Evolutionary conservation across 1,140 invertebrate species (phyloP).

Genomic region (Adoxophyes honmai): DNA sequence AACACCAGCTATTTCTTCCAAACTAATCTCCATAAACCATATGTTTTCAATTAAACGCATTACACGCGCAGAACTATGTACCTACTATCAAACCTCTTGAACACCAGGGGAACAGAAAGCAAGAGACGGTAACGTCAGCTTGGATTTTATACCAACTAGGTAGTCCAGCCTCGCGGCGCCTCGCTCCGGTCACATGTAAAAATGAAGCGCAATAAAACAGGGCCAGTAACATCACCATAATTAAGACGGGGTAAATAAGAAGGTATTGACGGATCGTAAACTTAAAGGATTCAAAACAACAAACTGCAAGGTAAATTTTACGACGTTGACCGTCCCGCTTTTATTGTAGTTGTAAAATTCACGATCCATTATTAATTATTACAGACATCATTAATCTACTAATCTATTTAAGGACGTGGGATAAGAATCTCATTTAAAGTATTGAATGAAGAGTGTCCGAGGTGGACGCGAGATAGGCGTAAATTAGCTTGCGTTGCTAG

Average conservation of each 20-base stretch:
- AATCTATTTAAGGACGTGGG: constrained; percentile 73
- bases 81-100: too few species aligned
- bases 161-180: constrained; percentile 21
- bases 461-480: constrained; percentile 73
- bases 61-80: too few species aligned
- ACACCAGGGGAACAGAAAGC: too few species aligned
- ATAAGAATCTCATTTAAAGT: constrained; percentile 76
- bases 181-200: constrained; percentile 45
- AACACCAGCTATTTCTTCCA: too few species aligned
- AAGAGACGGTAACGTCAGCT: too few species aligned
- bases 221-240: constrained; percentile 58
- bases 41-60: too few species aligned
- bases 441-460: constrained; percentile 76
- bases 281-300: constrained; percentile 62
- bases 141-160: too few species aligned
- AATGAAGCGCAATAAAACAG: constrained; percentile 59
- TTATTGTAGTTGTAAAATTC: constrained; percentile 76
- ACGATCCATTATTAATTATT: constrained; percentile 76
- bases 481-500: constrained; percentile 41
- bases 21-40: too few species aligned
- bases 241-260: constrained; percentile 69
- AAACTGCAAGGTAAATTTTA: constrained; percentile 68
- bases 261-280: constrained; percentile 71
- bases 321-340: constrained; percentile 61
- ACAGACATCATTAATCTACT: constrained; percentile 76